Conservation (phyloP, 1,140 invertebrate genomes). For the Drosophila cardini region DNA sequence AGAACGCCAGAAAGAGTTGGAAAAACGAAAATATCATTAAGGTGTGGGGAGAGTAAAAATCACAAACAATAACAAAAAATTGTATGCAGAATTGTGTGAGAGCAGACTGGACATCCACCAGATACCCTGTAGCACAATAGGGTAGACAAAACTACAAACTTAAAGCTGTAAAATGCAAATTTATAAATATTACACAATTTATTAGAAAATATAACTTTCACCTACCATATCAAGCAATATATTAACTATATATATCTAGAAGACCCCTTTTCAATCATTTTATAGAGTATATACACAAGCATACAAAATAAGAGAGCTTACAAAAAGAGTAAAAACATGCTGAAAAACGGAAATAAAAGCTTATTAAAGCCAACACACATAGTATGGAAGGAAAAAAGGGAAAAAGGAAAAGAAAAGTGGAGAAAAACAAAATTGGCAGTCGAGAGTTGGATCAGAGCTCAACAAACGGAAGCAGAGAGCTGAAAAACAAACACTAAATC, state of each 20-base stretch:
- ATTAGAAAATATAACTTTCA: no score
- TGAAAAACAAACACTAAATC: constrained; percentile 82
- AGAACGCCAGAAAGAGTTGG: constrained; percentile 67
- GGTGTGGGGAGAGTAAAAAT: constrained; percentile 42
- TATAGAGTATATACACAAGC: constrained; percentile 2
- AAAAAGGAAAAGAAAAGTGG: constrained; percentile 33
- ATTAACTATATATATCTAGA: neutral
- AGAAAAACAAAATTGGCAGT: constrained; percentile 17
- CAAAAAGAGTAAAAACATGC: constrained; percentile 62
- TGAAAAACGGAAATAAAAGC: constrained; percentile 83
- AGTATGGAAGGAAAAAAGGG: constrained; percentile 19
- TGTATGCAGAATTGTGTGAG: neutral
- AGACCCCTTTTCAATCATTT: neutral
- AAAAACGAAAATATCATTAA: constrained; percentile 53
- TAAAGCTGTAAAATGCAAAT: no score
- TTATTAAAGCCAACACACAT: constrained; percentile 76
- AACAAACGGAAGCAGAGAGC: constrained; percentile 63
- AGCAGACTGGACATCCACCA: neutral
- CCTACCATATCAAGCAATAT: neutral
- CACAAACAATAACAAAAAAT: constrained; percentile 48
- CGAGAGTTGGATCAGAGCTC: constrained; percentile 34
- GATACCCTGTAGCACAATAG: neutral
- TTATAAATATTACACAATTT: no score
- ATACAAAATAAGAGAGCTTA: neutral
- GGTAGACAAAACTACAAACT: neutral